Evolutionary conservation across 2,113 vertebrate species (phyloP).

Genomic region (Willisornis vidua): DNA sequence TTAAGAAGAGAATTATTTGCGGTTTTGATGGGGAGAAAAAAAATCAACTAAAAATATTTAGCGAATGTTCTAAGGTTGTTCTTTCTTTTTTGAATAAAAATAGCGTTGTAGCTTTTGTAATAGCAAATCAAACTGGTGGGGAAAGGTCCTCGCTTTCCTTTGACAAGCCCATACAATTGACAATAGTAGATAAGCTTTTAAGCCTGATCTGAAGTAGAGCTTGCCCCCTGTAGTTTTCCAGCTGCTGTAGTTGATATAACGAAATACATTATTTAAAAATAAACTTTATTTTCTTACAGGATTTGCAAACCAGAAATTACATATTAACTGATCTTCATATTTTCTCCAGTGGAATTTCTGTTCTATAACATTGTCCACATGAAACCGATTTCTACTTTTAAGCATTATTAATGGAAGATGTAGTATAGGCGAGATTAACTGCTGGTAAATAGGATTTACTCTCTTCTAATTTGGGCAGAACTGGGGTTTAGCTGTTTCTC

Average conservation of each 20-base stretch:
- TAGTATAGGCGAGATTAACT: neutral
- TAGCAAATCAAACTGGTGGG: neutral
- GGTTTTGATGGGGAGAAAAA: neutral
- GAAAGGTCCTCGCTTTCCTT: neutral
- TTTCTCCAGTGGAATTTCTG: neutral
- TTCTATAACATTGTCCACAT: neutral
- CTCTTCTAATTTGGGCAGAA: neutral
- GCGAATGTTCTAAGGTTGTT: neutral
- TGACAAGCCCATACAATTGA: neutral
- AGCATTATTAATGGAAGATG: neutral
- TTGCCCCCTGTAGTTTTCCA: conserved; percentile 24
- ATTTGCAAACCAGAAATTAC: neutral
- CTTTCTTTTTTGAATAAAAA: neutral
- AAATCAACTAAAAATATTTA: neutral
- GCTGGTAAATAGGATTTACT: neutral
- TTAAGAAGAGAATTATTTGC: neutral
- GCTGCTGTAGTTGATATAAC: neutral
- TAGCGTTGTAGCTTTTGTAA: neutral
- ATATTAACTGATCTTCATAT: neutral
- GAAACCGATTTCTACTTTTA: neutral
- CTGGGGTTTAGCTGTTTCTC: neutral
- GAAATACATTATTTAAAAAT: neutral
- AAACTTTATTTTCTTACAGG: neutral
- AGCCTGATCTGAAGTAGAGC: conserved; percentile 8
- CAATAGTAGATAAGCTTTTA: conserved; percentile 42